Evolutionary conservation across 2,797 vertebrate genomes (phyloP).

Genomic region (Muscicapa striata): DNA sequence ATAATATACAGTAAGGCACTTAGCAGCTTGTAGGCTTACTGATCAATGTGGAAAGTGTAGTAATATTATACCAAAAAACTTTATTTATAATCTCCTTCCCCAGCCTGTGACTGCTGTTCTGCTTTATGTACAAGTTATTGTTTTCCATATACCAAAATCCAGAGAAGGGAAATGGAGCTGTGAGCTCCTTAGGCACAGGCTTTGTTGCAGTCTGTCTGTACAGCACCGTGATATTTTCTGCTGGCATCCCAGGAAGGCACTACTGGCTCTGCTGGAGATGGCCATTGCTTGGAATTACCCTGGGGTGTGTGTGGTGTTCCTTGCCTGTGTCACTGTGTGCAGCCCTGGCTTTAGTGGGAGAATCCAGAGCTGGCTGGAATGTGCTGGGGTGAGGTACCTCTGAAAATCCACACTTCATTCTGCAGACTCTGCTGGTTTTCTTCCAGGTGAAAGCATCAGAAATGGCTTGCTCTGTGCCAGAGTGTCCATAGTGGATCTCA

Average conservation of each 20-base stretch:
- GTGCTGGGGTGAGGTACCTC: neutral
- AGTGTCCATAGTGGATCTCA: accelerated
- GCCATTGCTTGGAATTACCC: neutral
- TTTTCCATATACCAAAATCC: neutral
- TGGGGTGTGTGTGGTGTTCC: neutral
- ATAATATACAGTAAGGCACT: neutral
- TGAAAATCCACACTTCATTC: neutral
- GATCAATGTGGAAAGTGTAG: neutral
- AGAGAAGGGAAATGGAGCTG: neutral
- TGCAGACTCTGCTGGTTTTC: neutral
- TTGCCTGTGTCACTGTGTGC: accelerated
- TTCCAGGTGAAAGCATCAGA: neutral
- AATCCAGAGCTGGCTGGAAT: neutral
- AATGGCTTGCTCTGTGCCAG: neutral
- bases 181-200: neutral
- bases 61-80: neutral
- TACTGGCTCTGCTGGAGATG: accelerated
- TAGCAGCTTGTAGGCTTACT: neutral
- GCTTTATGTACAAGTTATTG: neutral
- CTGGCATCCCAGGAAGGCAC: neutral
- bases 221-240: accelerated
- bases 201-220: neutral
- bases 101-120: neutral
- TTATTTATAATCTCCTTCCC: neutral
- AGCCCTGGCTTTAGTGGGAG: neutral